Conservation (phyloP, 2,888 invertebrate genomes). For the Andrena haemorrhoa region DNA sequence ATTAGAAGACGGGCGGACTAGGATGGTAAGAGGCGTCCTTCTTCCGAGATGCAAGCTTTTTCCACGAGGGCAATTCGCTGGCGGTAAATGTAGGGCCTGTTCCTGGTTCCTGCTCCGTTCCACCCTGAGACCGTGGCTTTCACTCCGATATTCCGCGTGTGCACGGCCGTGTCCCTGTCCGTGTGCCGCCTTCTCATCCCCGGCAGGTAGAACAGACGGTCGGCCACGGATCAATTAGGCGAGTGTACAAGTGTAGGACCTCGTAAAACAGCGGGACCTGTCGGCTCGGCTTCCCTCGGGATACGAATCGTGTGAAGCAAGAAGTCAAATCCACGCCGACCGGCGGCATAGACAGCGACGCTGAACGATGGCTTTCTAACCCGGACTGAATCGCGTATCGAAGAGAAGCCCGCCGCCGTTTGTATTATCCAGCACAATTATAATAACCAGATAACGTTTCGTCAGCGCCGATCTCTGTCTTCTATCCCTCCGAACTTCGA, state of each 20-base stretch:
- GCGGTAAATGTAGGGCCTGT: constrained; percentile 60
- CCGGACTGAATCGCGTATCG: background rate
- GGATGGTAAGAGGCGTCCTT: constrained; percentile 43
- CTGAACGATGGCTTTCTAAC: constrained; percentile 5
- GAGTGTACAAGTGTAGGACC: constrained; percentile 67
- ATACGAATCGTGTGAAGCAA: constrained; percentile 56
- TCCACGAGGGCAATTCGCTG: constrained; percentile 49
- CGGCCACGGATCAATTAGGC: constrained; percentile 74
- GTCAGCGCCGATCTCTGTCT: constrained; percentile 5
- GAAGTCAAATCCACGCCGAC: constrained; percentile 30
- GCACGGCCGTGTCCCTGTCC: constrained; percentile 58
- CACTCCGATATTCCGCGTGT: constrained; percentile 61
- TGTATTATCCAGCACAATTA: background rate
- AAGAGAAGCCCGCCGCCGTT: background rate
- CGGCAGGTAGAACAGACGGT: constrained; percentile 73
- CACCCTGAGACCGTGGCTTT: constrained; percentile 60
- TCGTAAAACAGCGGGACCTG: constrained; percentile 68
- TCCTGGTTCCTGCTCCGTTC: constrained; percentile 64
- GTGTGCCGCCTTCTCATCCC: constrained; percentile 75
- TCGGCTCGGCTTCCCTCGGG: constrained; percentile 56
- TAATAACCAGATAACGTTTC: constrained; percentile 33
- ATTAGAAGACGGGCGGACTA: constrained; percentile 27
- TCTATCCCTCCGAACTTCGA: constrained; percentile 14
- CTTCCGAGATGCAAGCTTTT: constrained; percentile 43
- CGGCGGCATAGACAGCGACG: constrained; percentile 10